Conservation (phyloP, 1,140 invertebrate species). For the Potamilus streckersoni region DNA sequence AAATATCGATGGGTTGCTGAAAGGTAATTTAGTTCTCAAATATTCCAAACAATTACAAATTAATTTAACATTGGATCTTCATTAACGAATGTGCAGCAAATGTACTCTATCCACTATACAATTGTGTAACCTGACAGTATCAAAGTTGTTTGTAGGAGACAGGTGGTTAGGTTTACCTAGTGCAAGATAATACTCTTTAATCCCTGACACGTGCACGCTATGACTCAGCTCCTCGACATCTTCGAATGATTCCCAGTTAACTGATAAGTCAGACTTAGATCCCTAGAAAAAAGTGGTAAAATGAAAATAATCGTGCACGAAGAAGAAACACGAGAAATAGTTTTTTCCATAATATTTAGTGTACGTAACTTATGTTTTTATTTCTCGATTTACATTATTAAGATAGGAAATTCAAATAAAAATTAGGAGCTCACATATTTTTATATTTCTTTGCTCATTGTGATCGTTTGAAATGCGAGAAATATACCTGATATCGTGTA, state of each 20-base stretch:
- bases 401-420: neutral
- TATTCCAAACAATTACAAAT: too few relatives aligned
- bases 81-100: too few relatives aligned
- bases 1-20: too few relatives aligned
- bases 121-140: too few relatives aligned
- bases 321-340: too few relatives aligned
- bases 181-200: slow-evolving; percentile 10
- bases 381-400: neutral
- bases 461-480: neutral
- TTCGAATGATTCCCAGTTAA: slow-evolving; percentile 21
- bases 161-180: slow-evolving; percentile 10
- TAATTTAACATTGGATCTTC: too few relatives aligned
- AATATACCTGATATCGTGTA: slow-evolving; percentile 31
- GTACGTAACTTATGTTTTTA: neutral
- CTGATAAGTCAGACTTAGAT: slow-evolving; percentile 18
- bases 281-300: neutral
- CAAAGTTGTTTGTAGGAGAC: too few relatives aligned
- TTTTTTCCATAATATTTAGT: too few relatives aligned
- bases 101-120: too few relatives aligned
- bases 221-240: slow-evolving; percentile 20
- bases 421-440: neutral
- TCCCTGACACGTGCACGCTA: slow-evolving; percentile 15
- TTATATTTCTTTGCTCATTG: neutral
- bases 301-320: too few relatives aligned
- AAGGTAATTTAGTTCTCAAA: too few relatives aligned